Base-by-base conservation (phyloP, 2,113 vertebrate species). In the human (Homo sapiens) region DNA sequence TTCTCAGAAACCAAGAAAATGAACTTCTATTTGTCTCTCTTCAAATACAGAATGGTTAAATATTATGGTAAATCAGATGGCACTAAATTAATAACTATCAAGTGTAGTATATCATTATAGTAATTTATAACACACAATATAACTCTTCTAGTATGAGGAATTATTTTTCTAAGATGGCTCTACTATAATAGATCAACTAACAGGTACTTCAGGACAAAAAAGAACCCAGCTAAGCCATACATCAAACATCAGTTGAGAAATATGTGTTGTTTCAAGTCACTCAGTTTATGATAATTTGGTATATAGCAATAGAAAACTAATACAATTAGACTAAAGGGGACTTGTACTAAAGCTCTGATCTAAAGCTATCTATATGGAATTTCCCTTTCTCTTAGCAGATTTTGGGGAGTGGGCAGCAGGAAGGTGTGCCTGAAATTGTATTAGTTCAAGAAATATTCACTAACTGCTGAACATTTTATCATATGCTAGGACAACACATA, bases 81-180 rank as follows among this genome's bases (percentile, higher is more conserved):
- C 94, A 97, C 81, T 82, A 68, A 98, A 98, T 98, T 98, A 98
- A 98, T 98, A 98, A 98, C 97, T 96, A 98, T 98, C 98, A 98
- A 98, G 98, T 98, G 96, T 92, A 97, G 93, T 86, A 70, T 98
- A 97, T 98, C 97, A 98, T 97, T 97, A 98, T 38, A 96, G 96
- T 97, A 98, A 98, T 98, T 98, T 96, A 96, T 98, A 98, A 98
- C 89, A 72, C 76, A 98, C 94, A 98, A 80, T 89, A 95, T 91
- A 97, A 48, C n/a, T 94, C 96, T 98, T 98, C 94, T 97, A 97
- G 59, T 81, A 87, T 98, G 98, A 98, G 97, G 85, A 98, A 98
- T 98, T 98, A 97, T 96, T 91, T 97, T 97, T 57, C 79, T 98
- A 98, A 98, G 98, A 98, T 96, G 86, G 72, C 27, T 98, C 92